Evolutionary conservation across 2,797 vertebrate species (phyloP), one percentile per base, ranked within the genome.

Genomic region (Luscinia luscinia): DNA sequence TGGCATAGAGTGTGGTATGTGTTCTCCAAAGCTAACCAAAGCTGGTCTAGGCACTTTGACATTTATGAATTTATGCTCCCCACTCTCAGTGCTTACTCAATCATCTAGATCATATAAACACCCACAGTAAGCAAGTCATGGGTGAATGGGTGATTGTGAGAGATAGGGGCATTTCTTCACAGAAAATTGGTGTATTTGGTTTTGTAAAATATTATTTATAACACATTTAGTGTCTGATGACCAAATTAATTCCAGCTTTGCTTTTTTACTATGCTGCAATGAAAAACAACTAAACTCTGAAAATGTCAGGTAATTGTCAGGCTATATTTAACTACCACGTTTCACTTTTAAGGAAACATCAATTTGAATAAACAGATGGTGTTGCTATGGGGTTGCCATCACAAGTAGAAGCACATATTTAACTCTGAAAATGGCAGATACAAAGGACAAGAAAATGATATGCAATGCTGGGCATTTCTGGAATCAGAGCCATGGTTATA

Each of bases 231-330:
- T n/a, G 72, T 64, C 62, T 55, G 48, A 66, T 30, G 66, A 28
- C 27, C 58, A 83, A 74, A 80, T 64, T 68, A 64, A 80, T 88
- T 89, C 77, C 61, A 79, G 18, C 30, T 80, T 66, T 74, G 5
- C 46, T 54, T 85, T 92, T 84, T 86, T 36, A 87, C 46, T 84
- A 75, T 3, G 34, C 23, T 43, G 69, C 77, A 72, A 70, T 68
- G 26, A 86, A 91, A 86, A 86, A 59, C 32, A 90, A 23, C 40
- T 57, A 51, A 90, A 72, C 41, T 61, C 67, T 34, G 72, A 69
- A 94, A 95, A 72, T 49, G 23, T 83, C 84, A 93, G 74, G 70
- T 96, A 93, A 91, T 63, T 81, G n/a, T 87, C 76, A 92, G 77
- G 77, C 80, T 96, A 63, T 80, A 91, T 96, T 92, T 96, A 94